A percentile compares a stretch with the other conserved stretches of the same genome.
phyloP scores from a whole-genome alignment of 2,888 invertebrate species.

The Julus scandinavius region DNA sequence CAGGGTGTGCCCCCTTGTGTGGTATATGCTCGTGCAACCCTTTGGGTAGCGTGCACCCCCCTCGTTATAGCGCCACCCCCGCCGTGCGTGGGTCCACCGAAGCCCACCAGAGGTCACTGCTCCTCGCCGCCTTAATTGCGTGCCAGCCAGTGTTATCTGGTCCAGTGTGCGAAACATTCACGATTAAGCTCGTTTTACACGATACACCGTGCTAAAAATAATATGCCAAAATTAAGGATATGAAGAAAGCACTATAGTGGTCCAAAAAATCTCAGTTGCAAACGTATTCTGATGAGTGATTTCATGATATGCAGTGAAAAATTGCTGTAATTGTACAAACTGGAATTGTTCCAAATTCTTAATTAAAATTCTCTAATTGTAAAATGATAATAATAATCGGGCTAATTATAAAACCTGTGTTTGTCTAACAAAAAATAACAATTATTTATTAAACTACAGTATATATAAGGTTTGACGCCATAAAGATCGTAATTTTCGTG shows the following conservation, averaged over 20 bases:
- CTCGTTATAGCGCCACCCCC: slow-evolving; percentile 19
- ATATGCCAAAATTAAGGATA: background rate
- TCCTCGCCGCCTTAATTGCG: background rate
- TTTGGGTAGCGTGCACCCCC: slow-evolving; percentile 32
- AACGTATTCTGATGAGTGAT: too few relatives aligned
- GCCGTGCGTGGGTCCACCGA: background rate
- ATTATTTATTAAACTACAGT: background rate
- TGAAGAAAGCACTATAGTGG: too few relatives aligned
- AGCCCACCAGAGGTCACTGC: slow-evolving; percentile 9
- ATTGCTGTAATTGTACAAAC: too few relatives aligned
- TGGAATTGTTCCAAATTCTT: too few relatives aligned
- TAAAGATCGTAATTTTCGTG: background rate
- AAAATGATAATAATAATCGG: too few relatives aligned
- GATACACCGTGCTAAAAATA: background rate
- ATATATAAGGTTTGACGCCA: background rate
- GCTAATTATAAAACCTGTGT: too few relatives aligned
- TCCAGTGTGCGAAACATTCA: slow-evolving; percentile 17
- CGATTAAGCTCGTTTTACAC: background rate
- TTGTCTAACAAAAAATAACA: background rate
- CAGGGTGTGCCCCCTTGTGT: slow-evolving; percentile 36
- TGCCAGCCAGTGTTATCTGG: background rate
- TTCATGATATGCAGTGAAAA: too few relatives aligned
- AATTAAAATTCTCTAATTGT: too few relatives aligned
- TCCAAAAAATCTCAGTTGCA: too few relatives aligned
- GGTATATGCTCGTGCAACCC: slow-evolving; percentile 29